Evolutionary conservation across 2,797 vertebrate species (phyloP), one percentile per base, ranked within the genome.

Genomic region (Hippopotamyrus pictus): DNA sequence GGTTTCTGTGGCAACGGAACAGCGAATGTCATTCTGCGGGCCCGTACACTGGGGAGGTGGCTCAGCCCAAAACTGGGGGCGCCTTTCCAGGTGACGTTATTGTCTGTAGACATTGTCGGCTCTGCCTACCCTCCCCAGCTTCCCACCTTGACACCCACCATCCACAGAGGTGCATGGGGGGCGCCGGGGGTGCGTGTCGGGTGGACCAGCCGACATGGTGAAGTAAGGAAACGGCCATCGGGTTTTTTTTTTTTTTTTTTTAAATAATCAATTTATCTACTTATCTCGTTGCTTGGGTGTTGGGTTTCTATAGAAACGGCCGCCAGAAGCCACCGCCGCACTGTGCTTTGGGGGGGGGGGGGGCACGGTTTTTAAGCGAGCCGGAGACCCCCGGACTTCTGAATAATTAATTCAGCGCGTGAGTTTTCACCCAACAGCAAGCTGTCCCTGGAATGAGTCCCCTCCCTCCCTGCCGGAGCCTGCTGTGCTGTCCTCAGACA

Each of bases 211-310:
- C 22, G 8, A 3, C 22, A 62, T 0, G 29, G 65, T 29, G 5
- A 37, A 73, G 50, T 3, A 69, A 33, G 62, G 8, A 69, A 50
- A 48, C 8, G 87, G 19, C 19, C 29, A 50, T 48, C 6, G 0
- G 19, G 44, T 11, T 69, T 50, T 11, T 51, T 19, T 19, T 54
- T 50, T 50, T 50, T 12, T 3, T 50, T 50, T 50, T 50, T 50
- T 69, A 14, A 88, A 76, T 88, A 69, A 88, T 88, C 57, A 25
- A 88, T 88, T 88, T 76, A 87, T 87, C 86, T 88, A 41, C 37
- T 88, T 79, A 88, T 76, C 88, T 82, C 9, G 65, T 82, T 79
- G 65, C 73, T 51, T 82, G 88, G 73, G 25, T 88, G 76, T 88
- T 44, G 29, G 29, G 69, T 88, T 88, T 88, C 88, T 73, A 79